Evolutionary conservation across 2,113 vertebrate genomes (phyloP).

Genomic region (Octodon degus): DNA sequence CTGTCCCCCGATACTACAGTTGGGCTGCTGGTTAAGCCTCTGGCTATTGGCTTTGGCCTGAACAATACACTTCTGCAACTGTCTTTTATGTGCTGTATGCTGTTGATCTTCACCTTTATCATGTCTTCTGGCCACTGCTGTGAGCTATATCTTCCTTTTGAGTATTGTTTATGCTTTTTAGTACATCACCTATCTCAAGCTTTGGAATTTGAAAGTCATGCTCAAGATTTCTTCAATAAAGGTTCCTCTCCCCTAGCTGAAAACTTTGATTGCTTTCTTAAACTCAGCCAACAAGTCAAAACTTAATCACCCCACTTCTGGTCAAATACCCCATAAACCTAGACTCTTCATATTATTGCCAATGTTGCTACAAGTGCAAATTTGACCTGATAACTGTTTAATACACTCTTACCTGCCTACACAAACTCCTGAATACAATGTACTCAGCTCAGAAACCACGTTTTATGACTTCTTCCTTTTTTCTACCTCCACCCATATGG

Average conservation of each 20-base stretch:
- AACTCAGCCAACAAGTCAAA: conserved; percentile 9
- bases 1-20: conserved; percentile 91
- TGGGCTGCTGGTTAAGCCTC: conserved; percentile 89
- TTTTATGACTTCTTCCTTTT: background rate
- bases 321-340: background rate
- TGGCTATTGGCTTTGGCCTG: conserved; percentile 88
- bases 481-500: background rate
- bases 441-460: background rate
- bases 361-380: conserved; percentile 25
- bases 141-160: background rate
- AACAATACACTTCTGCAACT: conserved; percentile 82
- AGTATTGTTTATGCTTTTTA: conserved; percentile 10
- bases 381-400: conserved; percentile 11
- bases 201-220: background rate
- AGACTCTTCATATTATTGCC: background rate
- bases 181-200: background rate
- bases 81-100: conserved; percentile 89
- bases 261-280: background rate
- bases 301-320: background rate
- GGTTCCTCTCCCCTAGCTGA: background rate
- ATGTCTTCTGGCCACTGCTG: conserved; percentile 79
- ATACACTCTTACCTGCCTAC: background rate
- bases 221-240: background rate
- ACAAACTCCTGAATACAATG: background rate
- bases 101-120: conserved; percentile 90